phyloP scores from a whole-genome alignment of 2,113 vertebrate genomes.

The Salvelinus alpinus region DNA sequence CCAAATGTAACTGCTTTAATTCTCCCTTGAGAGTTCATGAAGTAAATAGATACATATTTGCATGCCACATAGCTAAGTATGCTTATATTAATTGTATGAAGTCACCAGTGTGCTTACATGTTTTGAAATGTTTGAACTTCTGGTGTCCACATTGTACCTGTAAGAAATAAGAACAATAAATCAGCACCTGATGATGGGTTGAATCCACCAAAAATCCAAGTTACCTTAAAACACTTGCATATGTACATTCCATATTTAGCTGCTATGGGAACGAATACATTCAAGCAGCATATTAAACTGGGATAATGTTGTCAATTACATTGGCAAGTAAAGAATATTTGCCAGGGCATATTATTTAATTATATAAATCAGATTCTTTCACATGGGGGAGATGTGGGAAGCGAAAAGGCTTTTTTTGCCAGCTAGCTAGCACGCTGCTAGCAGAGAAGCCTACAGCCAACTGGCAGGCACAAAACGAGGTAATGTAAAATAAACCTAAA shows the following conservation, averaged over 20 bases:
- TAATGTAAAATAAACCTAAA: too few species aligned
- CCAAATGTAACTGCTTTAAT: background rate
- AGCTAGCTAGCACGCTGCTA: too few species aligned
- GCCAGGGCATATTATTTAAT: too few species aligned
- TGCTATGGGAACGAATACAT: background rate
- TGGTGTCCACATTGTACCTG: slow-evolving; percentile 90
- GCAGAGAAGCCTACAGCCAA: too few species aligned
- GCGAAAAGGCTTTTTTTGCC: too few species aligned
- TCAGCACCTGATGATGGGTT: background rate
- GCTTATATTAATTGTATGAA: background rate
- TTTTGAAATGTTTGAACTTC: slow-evolving; percentile 86
- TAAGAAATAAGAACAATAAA: slow-evolving; percentile 34
- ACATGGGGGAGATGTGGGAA: too few species aligned
- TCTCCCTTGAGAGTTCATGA: slow-evolving; percentile 1
- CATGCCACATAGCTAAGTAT: background rate
- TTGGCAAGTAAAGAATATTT: too few species aligned
- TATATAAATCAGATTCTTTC: too few species aligned
- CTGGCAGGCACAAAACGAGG: too few species aligned
- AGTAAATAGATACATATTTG: background rate
- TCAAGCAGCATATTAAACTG: background rate
- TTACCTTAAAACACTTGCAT: background rate
- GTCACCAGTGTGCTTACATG: slow-evolving; percentile 75
- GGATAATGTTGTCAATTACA: too few species aligned
- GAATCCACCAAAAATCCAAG: background rate
- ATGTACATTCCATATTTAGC: background rate